Evolutionary conservation across 2,113 vertebrate species (phyloP), one percentile per base, ranked within the genome.

Genomic region (Pterocles burchelli): DNA sequence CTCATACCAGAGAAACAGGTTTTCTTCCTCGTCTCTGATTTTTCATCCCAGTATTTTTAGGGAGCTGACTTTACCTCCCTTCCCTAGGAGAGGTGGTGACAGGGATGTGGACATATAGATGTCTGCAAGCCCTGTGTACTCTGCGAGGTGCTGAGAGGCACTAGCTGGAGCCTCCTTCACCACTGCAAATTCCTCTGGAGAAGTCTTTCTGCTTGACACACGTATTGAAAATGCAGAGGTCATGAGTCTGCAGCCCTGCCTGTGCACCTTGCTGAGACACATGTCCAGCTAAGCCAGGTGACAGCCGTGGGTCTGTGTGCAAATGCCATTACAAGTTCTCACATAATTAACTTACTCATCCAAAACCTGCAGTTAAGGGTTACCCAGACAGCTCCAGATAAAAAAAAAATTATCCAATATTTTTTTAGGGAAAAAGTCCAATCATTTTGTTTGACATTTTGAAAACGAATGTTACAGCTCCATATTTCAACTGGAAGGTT

Each of bases 381-480:
- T 90, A 88, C 36, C 20, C 59, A 80, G 59, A 71, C 5, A 76
- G 51, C 46, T 74, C 13, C 59, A 86, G 43, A 85, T 58, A 9
- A 33, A 34, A 77, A 36, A 51, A 46, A 20, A 21, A 3, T 20
- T 19, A 57, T 18, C 6, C 14, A 73, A 17, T 45, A 34, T 62
- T 78, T 90, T 80, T 87, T 48, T 41, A 5, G 13, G 46, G 52
- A 52, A 81, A 38, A 84, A 79, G 28, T 65, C 70, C 52, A 76
- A 66, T 88, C 51, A 85, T 24, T 75, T 82, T 85, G 48, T 81
- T 89, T 94, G 81, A 75, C 86, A 87, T 89, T 82, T 87, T 76
- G 70, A 72, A 89, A 92, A 93, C 80, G 19, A 89, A 68, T 55
- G 48, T 72, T 94, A 85, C 77, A 91, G 83, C 52, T 89, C 93